Evolutionary conservation across 1,140 invertebrate genomes (phyloP), one percentile per base, ranked within the genome.

Genomic region (Brachionus asplanchnoidis): DNA sequence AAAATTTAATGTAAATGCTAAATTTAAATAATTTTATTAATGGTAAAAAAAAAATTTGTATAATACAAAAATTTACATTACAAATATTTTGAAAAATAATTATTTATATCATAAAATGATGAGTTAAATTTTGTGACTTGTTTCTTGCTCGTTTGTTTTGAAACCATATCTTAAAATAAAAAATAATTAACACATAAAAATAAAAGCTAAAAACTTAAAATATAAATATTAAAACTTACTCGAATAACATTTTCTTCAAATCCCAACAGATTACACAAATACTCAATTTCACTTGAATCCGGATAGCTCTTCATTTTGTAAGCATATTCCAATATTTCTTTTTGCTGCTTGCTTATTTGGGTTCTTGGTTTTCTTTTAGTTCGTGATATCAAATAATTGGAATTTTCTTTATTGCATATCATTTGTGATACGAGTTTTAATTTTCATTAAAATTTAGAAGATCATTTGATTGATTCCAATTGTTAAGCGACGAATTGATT

Each of bases 81-180:
- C 8, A 20, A 60, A 20, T 60, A 6, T 9, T 60, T 20, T 20
- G 4, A 60, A 82, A 65, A 46, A 82, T 65, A 82, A 65, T 66
- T 65, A 65, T 36, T 66, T 46, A 12, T 46, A 36, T 56, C 17
- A 20, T 3, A 12, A 7, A 23, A 53, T 17, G 28, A 14, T 12
- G 4, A 12, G 2, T 40, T 36, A 14, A 68, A 36, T 65, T 65
- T 68, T 65, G 66, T 6, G 12, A 11, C 17, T 82, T 82, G 53
- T 82, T 68, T 60, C 79, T 60, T n/a, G 79, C 79, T 42, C 79
- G 28, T 65, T 82, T 82, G 53, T 82, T 82, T 82, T 82, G 79
- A 20, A 82, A 82, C 79, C 79, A 82, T 9, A 82, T 82, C 79
- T 82, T 46, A 65, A 23, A 17, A n/a, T 17, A 66, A 20, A 65